Evolutionary conservation across 2,888 invertebrate species (phyloP).

Genomic region (Cantharis flavilabris): DNA sequence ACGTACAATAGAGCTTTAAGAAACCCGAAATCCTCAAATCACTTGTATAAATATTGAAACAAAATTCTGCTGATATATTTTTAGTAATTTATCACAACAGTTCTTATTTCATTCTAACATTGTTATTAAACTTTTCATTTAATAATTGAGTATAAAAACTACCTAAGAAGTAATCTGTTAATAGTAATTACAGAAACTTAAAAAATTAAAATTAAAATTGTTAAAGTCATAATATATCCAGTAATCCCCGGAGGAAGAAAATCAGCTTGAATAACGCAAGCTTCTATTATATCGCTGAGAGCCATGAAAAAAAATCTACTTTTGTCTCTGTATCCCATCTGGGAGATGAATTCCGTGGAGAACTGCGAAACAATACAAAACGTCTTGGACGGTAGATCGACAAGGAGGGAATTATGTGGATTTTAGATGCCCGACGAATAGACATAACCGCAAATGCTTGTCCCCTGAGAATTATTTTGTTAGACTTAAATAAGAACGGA

Average conservation of each 20-base stretch:
- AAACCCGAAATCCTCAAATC: too few species aligned
- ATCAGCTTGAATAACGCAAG: slow-evolving; percentile 69
- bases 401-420: slow-evolving; percentile 68
- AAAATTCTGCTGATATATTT: too few species aligned
- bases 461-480: slow-evolving; percentile 66
- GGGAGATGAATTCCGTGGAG: slow-evolving; percentile 66
- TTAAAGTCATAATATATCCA: slow-evolving; percentile 66
- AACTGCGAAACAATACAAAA: slow-evolving; percentile 70
- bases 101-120: background rate
- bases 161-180: background rate
- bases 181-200: background rate
- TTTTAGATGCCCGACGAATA: slow-evolving; percentile 66
- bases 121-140: background rate
- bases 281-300: slow-evolving; percentile 54
- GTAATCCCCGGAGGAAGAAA: slow-evolving; percentile 59
- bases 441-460: slow-evolving; percentile 59
- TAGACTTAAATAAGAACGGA: slow-evolving; percentile 65
- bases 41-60: too few species aligned
- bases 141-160: background rate
- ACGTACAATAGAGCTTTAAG: too few species aligned
- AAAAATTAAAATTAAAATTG: slow-evolving; percentile 62
- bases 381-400: slow-evolving; percentile 74
- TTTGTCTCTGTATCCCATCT: slow-evolving; percentile 68
- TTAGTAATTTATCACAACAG: too few species aligned
- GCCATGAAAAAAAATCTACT: slow-evolving; percentile 58